Percentiles rank a stretch among this genome's conserved stretches.
Evolutionary conservation across 1,140 invertebrate species (phyloP).

Genomic region (Pectinophora gossypiella): DNA sequence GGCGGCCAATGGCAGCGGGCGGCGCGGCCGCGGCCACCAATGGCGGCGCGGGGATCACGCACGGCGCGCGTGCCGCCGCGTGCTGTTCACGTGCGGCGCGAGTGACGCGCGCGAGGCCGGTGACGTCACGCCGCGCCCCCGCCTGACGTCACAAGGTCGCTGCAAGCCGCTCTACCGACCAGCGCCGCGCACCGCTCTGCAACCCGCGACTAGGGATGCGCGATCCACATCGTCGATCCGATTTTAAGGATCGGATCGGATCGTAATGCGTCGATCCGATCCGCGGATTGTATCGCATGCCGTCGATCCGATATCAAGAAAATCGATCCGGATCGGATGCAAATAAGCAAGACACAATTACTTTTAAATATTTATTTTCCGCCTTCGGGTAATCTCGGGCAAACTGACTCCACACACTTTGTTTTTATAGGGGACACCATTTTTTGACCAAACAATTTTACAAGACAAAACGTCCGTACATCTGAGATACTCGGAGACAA

Average conservation of each 20-base stretch:
- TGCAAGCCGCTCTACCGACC: constrained; percentile 21
- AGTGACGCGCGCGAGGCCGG: constrained; percentile 72
- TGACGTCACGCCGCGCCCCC: constrained; percentile 73
- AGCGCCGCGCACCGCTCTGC: constrained; percentile 8
- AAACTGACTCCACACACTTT: no score
- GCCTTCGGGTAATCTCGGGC: no score
- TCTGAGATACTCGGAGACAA: no score
- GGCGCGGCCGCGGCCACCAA: constrained; percentile 66
- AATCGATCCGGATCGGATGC: no score
- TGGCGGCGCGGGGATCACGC: constrained; percentile 68
- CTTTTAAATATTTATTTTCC: no score
- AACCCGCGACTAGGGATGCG: constrained; percentile 26
- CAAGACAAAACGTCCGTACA: no score
- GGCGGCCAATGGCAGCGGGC: constrained; percentile 50
- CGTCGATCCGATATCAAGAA: background rate
- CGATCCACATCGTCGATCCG: background rate
- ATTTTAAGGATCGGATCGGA: no score
- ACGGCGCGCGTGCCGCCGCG: constrained; percentile 72
- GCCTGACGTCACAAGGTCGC: constrained; percentile 49
- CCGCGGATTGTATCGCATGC: background rate
- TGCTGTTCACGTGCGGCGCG: constrained; percentile 77
- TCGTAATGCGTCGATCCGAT: background rate
- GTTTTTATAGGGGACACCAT: no score
- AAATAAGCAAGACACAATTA: no score
- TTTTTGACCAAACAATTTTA: no score